Percentiles rank a stretch among this genome's conserved stretches.
These are phyloP conservation scores for Hippocampus comes DNA, from an alignment of 2,113 vertebrate genomes.

Conservation along the genomic window DNA sequence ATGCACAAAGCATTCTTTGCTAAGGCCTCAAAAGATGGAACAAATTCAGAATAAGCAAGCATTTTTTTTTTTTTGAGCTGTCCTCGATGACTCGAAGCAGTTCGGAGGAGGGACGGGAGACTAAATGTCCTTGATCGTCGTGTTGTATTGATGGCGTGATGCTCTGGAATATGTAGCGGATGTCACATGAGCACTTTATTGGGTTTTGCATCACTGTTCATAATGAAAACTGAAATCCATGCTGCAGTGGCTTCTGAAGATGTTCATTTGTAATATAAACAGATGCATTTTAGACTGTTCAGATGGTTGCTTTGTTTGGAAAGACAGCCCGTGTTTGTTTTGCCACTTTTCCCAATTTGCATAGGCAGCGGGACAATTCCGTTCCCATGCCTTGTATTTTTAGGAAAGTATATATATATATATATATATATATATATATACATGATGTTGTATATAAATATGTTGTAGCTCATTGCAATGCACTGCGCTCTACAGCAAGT, in stretches of 20 bases:
- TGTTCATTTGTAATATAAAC: neutral
- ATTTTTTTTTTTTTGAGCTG: neutral
- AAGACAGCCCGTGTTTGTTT: neutral
- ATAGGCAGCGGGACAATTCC: neutral
- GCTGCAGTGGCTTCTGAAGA: neutral
- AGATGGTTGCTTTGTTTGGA: neutral
- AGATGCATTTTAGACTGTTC: neutral
- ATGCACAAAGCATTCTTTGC: conserved; percentile 42
- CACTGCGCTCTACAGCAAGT: too few relatives aligned
- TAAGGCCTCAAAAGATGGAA: conserved; percentile 19
- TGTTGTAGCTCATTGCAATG: neutral
- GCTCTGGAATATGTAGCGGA: neutral
- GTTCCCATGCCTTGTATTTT: conserved; percentile 26
- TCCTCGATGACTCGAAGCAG: too few relatives aligned
- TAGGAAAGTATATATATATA: conserved; percentile 10
- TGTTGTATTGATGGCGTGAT: neutral
- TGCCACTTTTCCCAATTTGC: neutral
- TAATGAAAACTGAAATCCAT: neutral
- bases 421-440: neutral
- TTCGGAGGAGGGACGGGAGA: neutral
- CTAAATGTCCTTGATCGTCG: neutral
- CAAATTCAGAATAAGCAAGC: conserved; percentile 31
- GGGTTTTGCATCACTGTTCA: neutral
- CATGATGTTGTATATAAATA: neutral
- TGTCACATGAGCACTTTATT: neutral